Evolutionary conservation across 2,797 vertebrate species (phyloP).

Genomic region (Cottoperca gobio): DNA sequence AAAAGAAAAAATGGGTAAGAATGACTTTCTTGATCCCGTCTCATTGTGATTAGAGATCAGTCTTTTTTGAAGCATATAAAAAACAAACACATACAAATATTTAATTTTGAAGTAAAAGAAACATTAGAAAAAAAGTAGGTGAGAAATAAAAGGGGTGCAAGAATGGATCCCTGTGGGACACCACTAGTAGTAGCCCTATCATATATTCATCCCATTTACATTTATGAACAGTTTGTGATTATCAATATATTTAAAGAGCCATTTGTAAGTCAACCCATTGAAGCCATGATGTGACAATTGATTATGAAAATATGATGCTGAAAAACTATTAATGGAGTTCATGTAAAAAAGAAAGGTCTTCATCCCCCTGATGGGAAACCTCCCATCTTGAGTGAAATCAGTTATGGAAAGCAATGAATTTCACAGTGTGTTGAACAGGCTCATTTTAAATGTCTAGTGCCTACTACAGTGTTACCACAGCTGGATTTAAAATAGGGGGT

Average conservation of each 20-base stretch:
- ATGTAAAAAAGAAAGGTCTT: neutral
- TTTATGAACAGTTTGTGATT: neutral
- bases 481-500: conserved; percentile 10
- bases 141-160: neutral
- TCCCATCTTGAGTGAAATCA: neutral
- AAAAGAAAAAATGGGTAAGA: neutral
- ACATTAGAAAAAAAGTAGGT: neutral
- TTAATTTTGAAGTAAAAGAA: neutral
- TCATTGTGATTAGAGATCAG: neutral
- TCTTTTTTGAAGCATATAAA: neutral
- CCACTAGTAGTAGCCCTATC: neutral
- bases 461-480: conserved; percentile 16
- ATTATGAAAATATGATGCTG: too few relatives aligned
- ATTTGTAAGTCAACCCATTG: neutral
- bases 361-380: neutral
- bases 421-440: neutral
- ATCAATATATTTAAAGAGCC: neutral
- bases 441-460: neutral
- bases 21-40: neutral
- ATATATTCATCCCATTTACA: neutral
- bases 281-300: neutral
- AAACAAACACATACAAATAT: neutral
- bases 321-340: neutral
- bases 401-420: neutral
- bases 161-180: neutral